A percentile compares a stretch with the other conserved stretches of the same genome.
phyloP scores from a whole-genome alignment of 2,113 vertebrate species.

The Mastomys natalensis region DNA sequence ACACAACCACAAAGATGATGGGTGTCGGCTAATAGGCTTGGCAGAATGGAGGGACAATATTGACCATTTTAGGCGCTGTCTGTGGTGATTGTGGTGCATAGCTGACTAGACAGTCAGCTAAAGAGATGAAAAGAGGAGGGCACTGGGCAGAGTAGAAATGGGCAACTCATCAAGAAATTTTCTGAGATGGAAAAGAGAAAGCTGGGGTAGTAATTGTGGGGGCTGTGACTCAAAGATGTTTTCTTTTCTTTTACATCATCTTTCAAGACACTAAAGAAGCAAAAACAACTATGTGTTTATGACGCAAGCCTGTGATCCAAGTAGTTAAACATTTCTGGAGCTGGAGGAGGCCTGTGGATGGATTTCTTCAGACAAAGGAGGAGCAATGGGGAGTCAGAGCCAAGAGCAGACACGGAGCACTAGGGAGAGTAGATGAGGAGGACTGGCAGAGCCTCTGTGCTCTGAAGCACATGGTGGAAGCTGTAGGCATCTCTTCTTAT shows the following conservation, averaged over 20 bases:
- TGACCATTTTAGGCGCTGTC: accelerated
- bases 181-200: background rate
- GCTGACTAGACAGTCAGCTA: background rate
- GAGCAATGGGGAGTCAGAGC: background rate
- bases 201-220: background rate
- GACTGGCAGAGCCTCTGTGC: background rate
- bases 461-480: no score
- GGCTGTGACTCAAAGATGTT: background rate
- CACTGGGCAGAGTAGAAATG: background rate
- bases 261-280: background rate
- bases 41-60: background rate
- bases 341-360: background rate
- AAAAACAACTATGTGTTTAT: background rate
- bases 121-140: background rate
- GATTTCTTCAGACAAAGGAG: background rate
- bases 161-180: background rate
- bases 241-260: background rate
- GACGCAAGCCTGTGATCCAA: background rate
- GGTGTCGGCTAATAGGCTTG: background rate
- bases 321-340: background rate
- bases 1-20: no score
- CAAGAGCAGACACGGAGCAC: background rate
- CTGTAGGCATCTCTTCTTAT: background rate
- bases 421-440: background rate
- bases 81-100: accelerated